phyloP scores from a whole-genome alignment of 1,140 invertebrate species.

The Drosophila biarmipes region DNA sequence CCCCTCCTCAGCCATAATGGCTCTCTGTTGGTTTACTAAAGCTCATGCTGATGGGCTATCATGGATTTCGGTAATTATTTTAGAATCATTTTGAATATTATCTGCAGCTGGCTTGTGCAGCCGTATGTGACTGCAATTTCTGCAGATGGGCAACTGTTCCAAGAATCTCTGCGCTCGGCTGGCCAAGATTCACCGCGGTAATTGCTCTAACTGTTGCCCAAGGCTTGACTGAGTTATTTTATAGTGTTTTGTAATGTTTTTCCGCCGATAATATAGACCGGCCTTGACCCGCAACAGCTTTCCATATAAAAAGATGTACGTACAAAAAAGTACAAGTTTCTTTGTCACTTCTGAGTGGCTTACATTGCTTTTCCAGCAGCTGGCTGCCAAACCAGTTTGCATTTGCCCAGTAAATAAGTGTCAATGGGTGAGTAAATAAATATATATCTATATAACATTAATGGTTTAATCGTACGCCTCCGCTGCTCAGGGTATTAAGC shows the following conservation, averaged over 20 bases:
- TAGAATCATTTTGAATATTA: conserved; percentile 71
- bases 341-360: conserved; percentile 47
- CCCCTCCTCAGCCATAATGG: conserved; percentile 7
- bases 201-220: conserved; percentile 41
- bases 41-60: conserved; percentile 41
- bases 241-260: conserved; percentile 22
- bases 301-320: conserved; percentile 43
- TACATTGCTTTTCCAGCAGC: conserved; percentile 36
- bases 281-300: conserved; percentile 67
- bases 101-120: conserved; percentile 49
- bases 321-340: conserved; percentile 47
- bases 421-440: conserved; percentile 24
- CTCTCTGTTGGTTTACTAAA: conserved; percentile 11
- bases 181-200: conserved; percentile 21
- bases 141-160: conserved; percentile 35
- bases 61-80: conserved; percentile 72
- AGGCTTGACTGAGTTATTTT: conserved; percentile 10
- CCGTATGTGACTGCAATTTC: conserved; percentile 42
- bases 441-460: conserved; percentile 25
- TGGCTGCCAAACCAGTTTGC: conserved; percentile 47
- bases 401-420: conserved; percentile 21
- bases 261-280: conserved; percentile 19
- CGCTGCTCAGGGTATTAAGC: conserved; percentile 40
- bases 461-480: conserved; percentile 40
- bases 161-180: conserved; percentile 47